These are phyloP conservation scores for Polypedilum vanderplanki DNA, from an alignment of 1,140 invertebrate genomes.

Conservation along the genomic window DNA sequence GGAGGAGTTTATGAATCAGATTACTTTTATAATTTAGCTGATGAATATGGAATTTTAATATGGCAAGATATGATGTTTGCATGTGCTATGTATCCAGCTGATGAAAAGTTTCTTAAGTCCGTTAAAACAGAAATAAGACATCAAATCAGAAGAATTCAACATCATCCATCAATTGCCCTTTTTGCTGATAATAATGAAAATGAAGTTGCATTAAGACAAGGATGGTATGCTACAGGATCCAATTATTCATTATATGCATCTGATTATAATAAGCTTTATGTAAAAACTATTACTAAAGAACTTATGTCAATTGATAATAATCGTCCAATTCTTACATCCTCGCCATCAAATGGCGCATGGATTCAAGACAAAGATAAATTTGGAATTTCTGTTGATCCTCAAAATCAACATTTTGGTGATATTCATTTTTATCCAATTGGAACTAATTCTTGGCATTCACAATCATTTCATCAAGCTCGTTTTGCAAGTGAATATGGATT, in stretches of 20 bases:
- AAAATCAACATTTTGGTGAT: constrained; percentile 77
- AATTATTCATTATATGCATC: constrained; percentile 56
- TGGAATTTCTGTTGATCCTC: constrained; percentile 65
- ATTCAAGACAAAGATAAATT: constrained; percentile 69
- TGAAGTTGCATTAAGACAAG: constrained; percentile 75
- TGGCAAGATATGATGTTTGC: constrained; percentile 99
- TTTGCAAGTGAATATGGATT: constrained; percentile 95
- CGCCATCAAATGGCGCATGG: constrained; percentile 79
- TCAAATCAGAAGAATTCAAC: constrained; percentile 75
- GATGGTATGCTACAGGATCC: constrained; percentile 70
- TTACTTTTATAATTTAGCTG: constrained; percentile 80
- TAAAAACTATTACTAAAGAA: constrained; percentile 64
- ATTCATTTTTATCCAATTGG: constrained; percentile 90
- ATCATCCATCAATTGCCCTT: constrained; percentile 82
- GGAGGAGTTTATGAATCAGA: constrained; percentile 93
- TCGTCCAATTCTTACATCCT: constrained; percentile 72
- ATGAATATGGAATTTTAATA: constrained; percentile 72
- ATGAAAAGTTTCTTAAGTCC: constrained; percentile 61
- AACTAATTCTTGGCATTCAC: constrained; percentile 70
- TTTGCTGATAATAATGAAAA: constrained; percentile 98
- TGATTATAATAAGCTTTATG: constrained; percentile 85
- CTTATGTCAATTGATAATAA: constrained; percentile 55
- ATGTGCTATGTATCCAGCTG: constrained; percentile 87
- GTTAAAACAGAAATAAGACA: constrained; percentile 74
- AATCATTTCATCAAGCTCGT: constrained; percentile 68